These are phyloP conservation scores for Lota lota DNA, from an alignment of 2,113 vertebrate genomes.

Conservation along the genomic window DNA sequence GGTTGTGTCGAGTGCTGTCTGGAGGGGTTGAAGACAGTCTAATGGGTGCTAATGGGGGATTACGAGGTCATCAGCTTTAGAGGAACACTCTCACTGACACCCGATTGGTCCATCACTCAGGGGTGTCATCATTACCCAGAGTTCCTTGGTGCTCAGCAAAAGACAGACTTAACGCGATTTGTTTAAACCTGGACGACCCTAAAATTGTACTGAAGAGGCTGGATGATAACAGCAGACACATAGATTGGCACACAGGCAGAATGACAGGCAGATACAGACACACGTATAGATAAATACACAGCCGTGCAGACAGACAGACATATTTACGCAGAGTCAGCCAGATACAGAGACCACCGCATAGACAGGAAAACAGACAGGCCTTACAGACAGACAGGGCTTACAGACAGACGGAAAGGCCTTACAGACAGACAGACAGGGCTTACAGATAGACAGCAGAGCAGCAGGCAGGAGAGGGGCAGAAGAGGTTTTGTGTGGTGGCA, in stretches of 20 bases:
- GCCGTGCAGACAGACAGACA: not conserved
- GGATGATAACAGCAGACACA: not conserved
- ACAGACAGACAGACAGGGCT: slow-evolving; percentile 7
- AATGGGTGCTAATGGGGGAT: not conserved
- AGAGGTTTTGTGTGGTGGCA: slow-evolving; percentile 45
- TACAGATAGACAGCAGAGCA: not conserved
- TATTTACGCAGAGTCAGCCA: not conserved
- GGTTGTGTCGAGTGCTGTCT: not conserved
- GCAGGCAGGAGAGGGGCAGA: slow-evolving; percentile 19
- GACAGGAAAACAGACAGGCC: not conserved
- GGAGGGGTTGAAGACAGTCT: not conserved
- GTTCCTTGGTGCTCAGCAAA: not conserved
- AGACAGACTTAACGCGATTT: too few relatives aligned
- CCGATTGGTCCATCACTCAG: not conserved
- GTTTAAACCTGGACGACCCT: too few relatives aligned
- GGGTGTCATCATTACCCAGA: not conserved
- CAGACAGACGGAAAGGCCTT: not conserved
- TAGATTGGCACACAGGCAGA: not conserved
- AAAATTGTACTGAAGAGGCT: too few relatives aligned
- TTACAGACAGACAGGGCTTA: not conserved
- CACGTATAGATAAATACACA: too few relatives aligned
- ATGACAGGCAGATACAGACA: not conserved
- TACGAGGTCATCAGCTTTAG: not conserved
- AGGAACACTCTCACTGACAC: not conserved
- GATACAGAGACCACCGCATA: not conserved